Base-by-base conservation (phyloP, 2,888 invertebrate genomes). In the Morpho deidamia region DNA sequence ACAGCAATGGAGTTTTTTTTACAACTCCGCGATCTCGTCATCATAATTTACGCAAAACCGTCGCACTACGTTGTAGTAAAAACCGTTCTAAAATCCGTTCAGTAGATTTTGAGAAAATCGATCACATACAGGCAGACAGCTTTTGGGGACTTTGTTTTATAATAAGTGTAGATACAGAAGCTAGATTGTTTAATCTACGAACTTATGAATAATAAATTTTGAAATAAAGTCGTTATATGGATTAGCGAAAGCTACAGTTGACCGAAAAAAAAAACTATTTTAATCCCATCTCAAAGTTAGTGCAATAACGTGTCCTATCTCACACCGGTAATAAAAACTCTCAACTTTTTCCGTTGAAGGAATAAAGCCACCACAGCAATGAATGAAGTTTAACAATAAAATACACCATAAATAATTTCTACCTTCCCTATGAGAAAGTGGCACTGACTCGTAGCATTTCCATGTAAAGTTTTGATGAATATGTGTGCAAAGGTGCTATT, bases 331-430 rank as follows among this genome's bases (percentile, higher is more conserved):
- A 88, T 88, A 88, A 88, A 88, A 81, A 74, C 83, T 78, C 72
- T 62, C 82, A 87, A 89, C 84, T 88, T 88, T 87, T 86, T 80
- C 84, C 81, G 79, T 81, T 78, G 77, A 80, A 84, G 74, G 83
- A 83, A 87, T 87, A 88, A 86, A 81, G 82, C 83, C 74, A 86
- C 89, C 87, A 76, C 89, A 84, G 83, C 80, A 81, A 77, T 79
- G 88, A 84, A 83, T 87, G 85, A 88, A 89, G 86, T 89, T 89
- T 77, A 76, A 83, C 86, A 83, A 89, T 89, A 89, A 89, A 89
- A 81, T 76, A 81, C 75, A 71, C 77, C 81, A 87, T 88, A 88
- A 89, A 89, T 88, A 86, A 86, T 86, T 75, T 84, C 78, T 75
- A 78, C 75, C 77, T 78, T 78, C 74, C 79, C 78, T 77, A 72